Evolutionary conservation across 2,113 vertebrate genomes (phyloP).

Genomic region (Marcusenius ussheri): DNA sequence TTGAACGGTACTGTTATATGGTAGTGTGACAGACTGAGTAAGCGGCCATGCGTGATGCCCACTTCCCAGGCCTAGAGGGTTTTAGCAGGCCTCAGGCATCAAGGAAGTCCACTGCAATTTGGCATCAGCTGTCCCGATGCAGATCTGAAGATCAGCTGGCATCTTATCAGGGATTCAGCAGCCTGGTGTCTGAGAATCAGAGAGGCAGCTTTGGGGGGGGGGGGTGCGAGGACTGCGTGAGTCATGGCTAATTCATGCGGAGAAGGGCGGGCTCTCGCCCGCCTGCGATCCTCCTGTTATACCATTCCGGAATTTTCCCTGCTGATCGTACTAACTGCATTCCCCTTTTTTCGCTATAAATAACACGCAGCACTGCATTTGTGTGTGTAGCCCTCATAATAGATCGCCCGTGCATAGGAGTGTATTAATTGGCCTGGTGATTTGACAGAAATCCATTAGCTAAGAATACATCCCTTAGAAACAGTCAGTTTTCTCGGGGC

Average conservation of each 20-base stretch:
- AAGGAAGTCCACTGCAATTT: constrained; percentile 17
- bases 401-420: not conserved
- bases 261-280: not conserved
- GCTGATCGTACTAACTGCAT: not conserved
- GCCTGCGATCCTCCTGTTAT: not conserved
- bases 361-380: not conserved
- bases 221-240: not conserved
- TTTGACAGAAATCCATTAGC: constrained; percentile 4
- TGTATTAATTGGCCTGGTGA: not conserved
- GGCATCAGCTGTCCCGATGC: not conserved
- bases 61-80: not conserved
- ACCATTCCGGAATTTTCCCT: not conserved
- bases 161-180: constrained; percentile 20
- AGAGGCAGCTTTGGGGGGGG: constrained; percentile 6
- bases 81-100: not conserved
- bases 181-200: not conserved
- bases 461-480: not conserved
- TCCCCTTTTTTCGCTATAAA: not conserved
- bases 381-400: not conserved
- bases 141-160: constrained; percentile 21
- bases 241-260: constrained; percentile 18
- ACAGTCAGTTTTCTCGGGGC: not conserved
- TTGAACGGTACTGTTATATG: not conserved
- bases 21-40: not conserved
- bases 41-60: not conserved